These are phyloP conservation scores for Ceratothoa steindachneri DNA, from an alignment of 2,888 invertebrate species.

Conservation along the genomic window DNA sequence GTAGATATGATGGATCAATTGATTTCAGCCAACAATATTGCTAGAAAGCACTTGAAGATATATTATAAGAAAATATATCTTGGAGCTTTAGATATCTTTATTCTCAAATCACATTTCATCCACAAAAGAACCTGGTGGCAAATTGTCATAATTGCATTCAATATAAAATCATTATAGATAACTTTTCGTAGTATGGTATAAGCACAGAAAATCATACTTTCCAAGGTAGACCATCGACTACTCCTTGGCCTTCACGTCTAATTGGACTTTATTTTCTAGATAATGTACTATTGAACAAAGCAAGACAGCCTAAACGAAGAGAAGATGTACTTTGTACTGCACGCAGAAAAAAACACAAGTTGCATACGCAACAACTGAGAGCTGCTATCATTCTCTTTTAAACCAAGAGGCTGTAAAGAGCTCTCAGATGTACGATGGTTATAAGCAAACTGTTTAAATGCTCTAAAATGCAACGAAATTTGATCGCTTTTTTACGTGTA, in stretches of 20 bases:
- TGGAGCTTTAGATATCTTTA: background rate
- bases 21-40: background rate
- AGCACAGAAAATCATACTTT: background rate
- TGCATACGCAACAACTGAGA: too few species aligned
- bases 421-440: too few species aligned
- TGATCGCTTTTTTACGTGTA: too few species aligned
- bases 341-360: background rate
- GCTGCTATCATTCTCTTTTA: too few species aligned
- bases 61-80: constrained; percentile 11
- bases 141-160: background rate
- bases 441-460: too few species aligned
- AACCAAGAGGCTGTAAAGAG: too few species aligned
- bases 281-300: background rate
- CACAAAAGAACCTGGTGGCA: background rate
- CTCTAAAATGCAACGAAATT: too few species aligned
- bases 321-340: background rate
- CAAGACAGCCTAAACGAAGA: background rate
- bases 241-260: background rate
- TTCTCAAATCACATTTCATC: background rate
- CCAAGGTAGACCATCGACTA: background rate
- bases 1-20: constrained; percentile 11
- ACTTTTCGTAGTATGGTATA: background rate
- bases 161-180: too few species aligned
- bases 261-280: background rate
- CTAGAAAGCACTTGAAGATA: constrained; percentile 3